Evolutionary conservation across 1,140 invertebrate genomes (phyloP), one percentile per base, ranked within the genome.

Genomic region (Aphis craccivora): DNA sequence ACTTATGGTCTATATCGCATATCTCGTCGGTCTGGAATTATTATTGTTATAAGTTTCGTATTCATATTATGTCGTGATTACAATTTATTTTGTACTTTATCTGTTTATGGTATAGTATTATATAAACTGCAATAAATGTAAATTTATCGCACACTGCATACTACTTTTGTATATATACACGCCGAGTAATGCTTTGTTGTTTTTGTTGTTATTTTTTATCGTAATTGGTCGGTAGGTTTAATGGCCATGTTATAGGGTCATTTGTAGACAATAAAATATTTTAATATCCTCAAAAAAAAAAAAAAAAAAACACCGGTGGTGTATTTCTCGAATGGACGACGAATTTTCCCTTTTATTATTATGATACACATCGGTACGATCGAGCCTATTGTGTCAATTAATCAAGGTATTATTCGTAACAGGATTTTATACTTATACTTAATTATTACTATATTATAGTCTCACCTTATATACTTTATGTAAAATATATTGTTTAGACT

Each of bases 231-330:
- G 60, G 60, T 76, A 76, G 60, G 30, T 76, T 76, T 76, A 76
- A 76, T 76, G 60, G 60, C 60, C 60, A 14, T 76, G 60, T 76
- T 76, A 76, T 76, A 76, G 60, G 60, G 14, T 76, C n/a, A 76
- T 76, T 76, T 76, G n/a, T 76, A 76, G 60, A 76, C 60, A 76
- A n/a, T 76, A 76, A 76, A 76, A 76, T 76, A 76, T 76, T 76
- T 76, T 76, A 76, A 76, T 76, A 76, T n/a, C 60, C 30, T 11
- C 37, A 40, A 40, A n/a, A n/a, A 76, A 51, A 51, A 51, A 51
- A 18, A 45, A 51, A 51, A 14, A 67, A 67, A 67, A 30, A 8
- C 30, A n/a, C n/a, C n/a, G 30, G 60, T n/a, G 30, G n/a, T 5
- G 53, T 67, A n/a, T n/a, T n/a, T 76, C n/a, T 76, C 30, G 5